Evolutionary conservation across 2,113 vertebrate genomes (phyloP), one percentile per base, ranked within the genome.

Genomic region (Clupea harengus): DNA sequence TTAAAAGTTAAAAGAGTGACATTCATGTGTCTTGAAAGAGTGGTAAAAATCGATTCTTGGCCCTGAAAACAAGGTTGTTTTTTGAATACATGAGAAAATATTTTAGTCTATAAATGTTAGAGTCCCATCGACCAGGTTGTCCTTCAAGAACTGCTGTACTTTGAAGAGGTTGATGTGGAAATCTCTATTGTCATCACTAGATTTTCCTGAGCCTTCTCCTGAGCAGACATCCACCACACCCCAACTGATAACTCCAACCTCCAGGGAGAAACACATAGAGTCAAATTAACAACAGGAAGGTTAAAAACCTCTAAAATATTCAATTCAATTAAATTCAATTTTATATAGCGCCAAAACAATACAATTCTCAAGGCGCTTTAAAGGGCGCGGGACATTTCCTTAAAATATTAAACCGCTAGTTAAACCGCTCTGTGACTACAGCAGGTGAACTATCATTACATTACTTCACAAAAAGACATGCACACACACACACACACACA

Each of bases 81-180:
- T 54, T 17, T 1, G 17, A 54, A 54, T 17, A 54, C 4, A 54
- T 54, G 52, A 54, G 54, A 6, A 1, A 6, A 22, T 60, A 60
- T 60, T 60, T 60, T 17, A 54, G 52, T 60, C 7, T 60, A 60
- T 22, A 20, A 60, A 60, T 4, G 18, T 22, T 60, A 60, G 39
- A 39, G 39, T 6, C 18, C 6, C 54, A 20, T 60, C 5, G 4
- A 22, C 17, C 72, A 78, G 0, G 32, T 78, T 28, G 10, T 39
- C 15, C 28, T 6, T 78, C 11, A 78, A 39, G 72, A 78, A 78
- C 72, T 15, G 11, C 20, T 78, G 72, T 39, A 78, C 32, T 78
- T 78, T 18, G 13, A 78, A 78, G 72, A 78, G 72, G 13, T 32
- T 78, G 72, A 78, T 78, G 72, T 78, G 72, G 32, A 17, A 78